Conservation (phyloP, 2,888 invertebrate species). For the Rhyacophila evoluta region DNA sequence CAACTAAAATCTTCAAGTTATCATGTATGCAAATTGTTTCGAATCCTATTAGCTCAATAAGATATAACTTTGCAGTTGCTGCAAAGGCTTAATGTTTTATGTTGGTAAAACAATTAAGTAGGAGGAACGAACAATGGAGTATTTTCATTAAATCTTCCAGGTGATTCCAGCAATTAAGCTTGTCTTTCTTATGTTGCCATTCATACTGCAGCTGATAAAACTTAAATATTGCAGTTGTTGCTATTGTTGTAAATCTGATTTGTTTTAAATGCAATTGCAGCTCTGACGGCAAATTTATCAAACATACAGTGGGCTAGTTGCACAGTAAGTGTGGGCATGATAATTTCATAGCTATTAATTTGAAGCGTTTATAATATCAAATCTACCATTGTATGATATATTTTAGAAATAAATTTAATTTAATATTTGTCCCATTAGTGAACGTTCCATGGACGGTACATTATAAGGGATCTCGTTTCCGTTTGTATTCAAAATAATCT, state of each 20-base stretch:
- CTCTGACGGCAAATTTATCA: neutral
- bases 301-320: neutral
- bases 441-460: too few species aligned
- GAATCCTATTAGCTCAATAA: too few species aligned
- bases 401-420: too few species aligned
- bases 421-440: too few species aligned
- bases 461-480: too few species aligned
- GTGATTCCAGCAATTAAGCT: neutral
- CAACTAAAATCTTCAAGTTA: too few species aligned
- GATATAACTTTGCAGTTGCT: too few species aligned
- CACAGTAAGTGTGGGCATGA: neutral
- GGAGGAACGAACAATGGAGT: neutral
- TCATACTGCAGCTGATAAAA: neutral
- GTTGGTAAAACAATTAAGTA: too few species aligned
- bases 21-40: too few species aligned
- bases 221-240: neutral
- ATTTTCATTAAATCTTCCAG: neutral
- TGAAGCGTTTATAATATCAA: neutral
- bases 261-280: neutral
- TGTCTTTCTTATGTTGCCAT: neutral
- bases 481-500: too few species aligned
- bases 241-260: slow-evolving; percentile 4
- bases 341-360: neutral
- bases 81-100: too few species aligned
- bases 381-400: neutral